phyloP scores from a whole-genome alignment of 2,888 invertebrate genomes.

The Lathronympha strigana region DNA sequence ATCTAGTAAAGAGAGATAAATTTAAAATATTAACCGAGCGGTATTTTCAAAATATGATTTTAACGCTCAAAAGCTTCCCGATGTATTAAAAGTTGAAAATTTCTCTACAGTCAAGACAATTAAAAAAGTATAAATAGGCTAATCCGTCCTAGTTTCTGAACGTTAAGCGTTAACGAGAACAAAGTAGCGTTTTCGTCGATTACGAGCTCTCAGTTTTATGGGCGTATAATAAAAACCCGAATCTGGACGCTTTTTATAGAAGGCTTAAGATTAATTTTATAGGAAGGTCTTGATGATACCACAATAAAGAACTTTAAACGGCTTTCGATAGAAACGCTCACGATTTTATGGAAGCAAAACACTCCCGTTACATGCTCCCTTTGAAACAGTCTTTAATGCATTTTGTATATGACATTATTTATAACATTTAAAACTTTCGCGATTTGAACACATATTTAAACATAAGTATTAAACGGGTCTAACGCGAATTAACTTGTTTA shows the following conservation, averaged over 20 bases:
- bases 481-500: no score
- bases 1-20: conserved; percentile 35
- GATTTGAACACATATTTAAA: no score
- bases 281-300: conserved; percentile 55
- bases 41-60: conserved; percentile 28
- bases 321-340: conserved; percentile 47
- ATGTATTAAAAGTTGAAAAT: conserved; percentile 19
- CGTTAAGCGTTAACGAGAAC: conserved; percentile 51
- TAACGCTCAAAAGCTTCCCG: conserved; percentile 11
- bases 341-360: conserved; percentile 39
- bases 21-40: conserved; percentile 29
- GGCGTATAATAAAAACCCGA: conserved; percentile 69
- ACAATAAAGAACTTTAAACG: conserved; percentile 62
- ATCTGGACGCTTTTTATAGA: conserved; percentile 70
- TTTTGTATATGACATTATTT: no score
- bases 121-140: conserved; percentile 66
- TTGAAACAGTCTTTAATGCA: no score
- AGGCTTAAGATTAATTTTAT: conserved; percentile 66
- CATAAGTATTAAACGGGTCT: no score
- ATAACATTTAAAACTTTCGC: no score
- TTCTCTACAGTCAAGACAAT: conserved; percentile 52
- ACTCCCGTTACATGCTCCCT: conserved; percentile 32
- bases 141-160: conserved; percentile 59
- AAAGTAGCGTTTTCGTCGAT: conserved; percentile 56
- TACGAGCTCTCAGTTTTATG: conserved; percentile 75